A percentile compares a stretch with the other conserved stretches of the same genome.
These are phyloP conservation scores for Cheilinus undulatus DNA, from an alignment of 2,113 vertebrate species.

Conservation along the genomic window DNA sequence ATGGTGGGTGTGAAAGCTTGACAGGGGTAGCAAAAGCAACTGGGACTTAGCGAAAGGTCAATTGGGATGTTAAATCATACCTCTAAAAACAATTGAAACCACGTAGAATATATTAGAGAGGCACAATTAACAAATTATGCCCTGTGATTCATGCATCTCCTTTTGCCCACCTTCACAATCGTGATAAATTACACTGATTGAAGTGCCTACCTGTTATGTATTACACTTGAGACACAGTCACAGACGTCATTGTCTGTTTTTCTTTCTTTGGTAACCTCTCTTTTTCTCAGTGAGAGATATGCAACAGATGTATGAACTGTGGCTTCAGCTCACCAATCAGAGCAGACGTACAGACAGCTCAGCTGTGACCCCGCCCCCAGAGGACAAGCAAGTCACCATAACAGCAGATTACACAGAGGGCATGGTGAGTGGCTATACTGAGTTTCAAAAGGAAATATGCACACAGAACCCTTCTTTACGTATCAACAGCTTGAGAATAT, in stretches of 20 bases:
- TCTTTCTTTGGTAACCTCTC: neutral
- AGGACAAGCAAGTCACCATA: conserved; percentile 97
- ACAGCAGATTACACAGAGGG: conserved; percentile 94
- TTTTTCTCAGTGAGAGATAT: conserved; percentile 92
- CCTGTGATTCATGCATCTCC: no score
- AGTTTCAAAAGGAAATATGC: neutral
- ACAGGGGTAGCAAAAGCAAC: no score
- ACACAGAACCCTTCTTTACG: neutral
- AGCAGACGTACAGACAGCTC: conserved; percentile 90
- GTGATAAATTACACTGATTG: neutral
- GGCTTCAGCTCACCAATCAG: conserved; percentile 95
- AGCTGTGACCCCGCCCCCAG: conserved; percentile 86
- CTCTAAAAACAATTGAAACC: no score
- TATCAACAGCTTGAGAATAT: neutral
- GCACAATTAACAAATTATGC: no score
- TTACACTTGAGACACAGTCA: neutral
- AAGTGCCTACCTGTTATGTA: no score
- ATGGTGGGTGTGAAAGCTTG: no score
- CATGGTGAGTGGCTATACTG: conserved; percentile 85
- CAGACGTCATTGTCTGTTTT: neutral
- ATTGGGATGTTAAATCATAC: no score
- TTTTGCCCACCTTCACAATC: neutral
- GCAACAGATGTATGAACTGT: conserved; percentile 98
- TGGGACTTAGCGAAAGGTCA: no score
- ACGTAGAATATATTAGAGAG: no score